Evolutionary conservation across 2,888 invertebrate genomes (phyloP).

Genomic region (Sphaeridia pumilis): DNA sequence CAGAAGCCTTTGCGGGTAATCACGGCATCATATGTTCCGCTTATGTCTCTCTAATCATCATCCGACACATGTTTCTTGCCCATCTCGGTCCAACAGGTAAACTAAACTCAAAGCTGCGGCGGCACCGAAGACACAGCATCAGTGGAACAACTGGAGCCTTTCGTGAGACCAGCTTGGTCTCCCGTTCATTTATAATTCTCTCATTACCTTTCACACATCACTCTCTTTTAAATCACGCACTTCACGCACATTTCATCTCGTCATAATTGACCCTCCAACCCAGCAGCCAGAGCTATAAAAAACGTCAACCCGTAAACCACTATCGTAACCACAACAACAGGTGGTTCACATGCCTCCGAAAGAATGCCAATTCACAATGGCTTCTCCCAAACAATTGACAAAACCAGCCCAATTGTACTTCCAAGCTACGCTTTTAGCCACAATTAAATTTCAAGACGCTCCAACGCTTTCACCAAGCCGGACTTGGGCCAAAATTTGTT

Average conservation of each 20-base stretch:
- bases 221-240: conserved; percentile 1
- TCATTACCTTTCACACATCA: not conserved
- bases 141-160: not conserved
- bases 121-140: not conserved
- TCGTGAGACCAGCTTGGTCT: not conserved
- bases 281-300: too few relatives aligned
- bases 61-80: not conserved
- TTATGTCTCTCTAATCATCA: not conserved
- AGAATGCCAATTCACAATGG: too few relatives aligned
- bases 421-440: too few relatives aligned
- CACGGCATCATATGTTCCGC: conserved; percentile 1
- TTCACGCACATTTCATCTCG: not conserved
- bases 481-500: too few relatives aligned
- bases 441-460: too few relatives aligned
- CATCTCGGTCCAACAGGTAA: not conserved
- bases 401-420: too few relatives aligned
- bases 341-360: too few relatives aligned
- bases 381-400: too few relatives aligned
- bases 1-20: conserved; percentile 1
- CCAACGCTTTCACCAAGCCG: too few relatives aligned
- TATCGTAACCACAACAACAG: too few relatives aligned
- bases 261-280: not conserved
- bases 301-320: too few relatives aligned
- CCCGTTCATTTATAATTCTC: not conserved
- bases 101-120: too few relatives aligned